Evolutionary conservation across 2,113 vertebrate genomes (phyloP), one percentile per base, ranked within the genome.

Genomic region (Vombatus ursinus): DNA sequence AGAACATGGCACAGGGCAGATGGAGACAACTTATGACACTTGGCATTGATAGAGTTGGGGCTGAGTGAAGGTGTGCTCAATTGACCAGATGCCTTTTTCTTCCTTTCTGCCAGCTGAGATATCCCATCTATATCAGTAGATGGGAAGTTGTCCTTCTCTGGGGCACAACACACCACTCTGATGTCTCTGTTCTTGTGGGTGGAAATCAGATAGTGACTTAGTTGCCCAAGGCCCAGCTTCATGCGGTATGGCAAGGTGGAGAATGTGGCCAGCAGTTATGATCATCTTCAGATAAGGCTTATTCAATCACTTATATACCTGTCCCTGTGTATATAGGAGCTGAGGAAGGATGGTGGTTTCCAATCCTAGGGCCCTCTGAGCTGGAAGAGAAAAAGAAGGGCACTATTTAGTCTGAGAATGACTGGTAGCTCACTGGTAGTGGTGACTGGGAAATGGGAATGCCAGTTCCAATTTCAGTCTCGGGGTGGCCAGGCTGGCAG

Each of bases 391-490:
- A 92, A 96, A 52, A 37, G 95, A 92, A 68, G n/a, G 90, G 61
- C 28, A 50, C 25, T 94, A 51, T 96, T 94, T 89, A 90, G 90
- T 31, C 53, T 94, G 0, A 93, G 12, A 94, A n/a, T 92, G 50
- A 49, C 52, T 89, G 93, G 37, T 22, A 93, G 68, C 44, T 93
- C 94, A n/a, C 26, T 52, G 93, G 53, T 31, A 52, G 94, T 22
- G 37, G 61, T 5, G 4, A 3, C 61, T 77, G 93, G 90, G 47
- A 94, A 51, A 94, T 77, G 53, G 89, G 52, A 90, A 95, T 52
- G 90, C 94, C 61, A 50, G 89, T 92, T 95, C 96, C 31, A 89
- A 8, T 93, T 96, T 95, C 96, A 90, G 47, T 49, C 94, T 90
- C 89, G 54, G 25, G 93, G 57, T 92, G 91, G 94, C 92, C 92